Conservation (phyloP, 92 coral and sea anemone species). For the Porites cylindrica region DNA sequence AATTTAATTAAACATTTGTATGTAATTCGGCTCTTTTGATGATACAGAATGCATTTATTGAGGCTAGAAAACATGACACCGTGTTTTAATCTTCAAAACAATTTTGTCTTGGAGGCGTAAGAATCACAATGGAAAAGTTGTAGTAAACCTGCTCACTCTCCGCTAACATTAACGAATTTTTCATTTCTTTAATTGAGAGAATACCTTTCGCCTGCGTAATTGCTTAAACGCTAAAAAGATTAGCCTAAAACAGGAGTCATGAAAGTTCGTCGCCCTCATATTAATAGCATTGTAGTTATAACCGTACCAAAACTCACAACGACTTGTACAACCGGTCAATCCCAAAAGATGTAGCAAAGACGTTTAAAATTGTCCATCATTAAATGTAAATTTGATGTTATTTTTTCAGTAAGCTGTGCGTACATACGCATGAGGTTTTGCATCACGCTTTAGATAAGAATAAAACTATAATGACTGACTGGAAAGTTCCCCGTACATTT, state of each 20-base stretch:
- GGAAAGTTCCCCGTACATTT: too few species aligned
- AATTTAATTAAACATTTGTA: constrained; percentile 11
- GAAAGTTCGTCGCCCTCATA: not conserved
- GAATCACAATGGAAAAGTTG: not conserved
- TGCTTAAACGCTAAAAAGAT: constrained; percentile 4
- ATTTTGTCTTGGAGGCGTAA: constrained; percentile 8
- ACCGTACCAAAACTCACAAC: constrained; percentile 11
- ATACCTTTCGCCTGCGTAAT: constrained; percentile 1
- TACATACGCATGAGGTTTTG: too few species aligned
- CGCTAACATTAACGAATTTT: constrained; percentile 25
- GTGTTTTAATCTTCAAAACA: constrained; percentile 21
- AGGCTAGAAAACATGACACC: constrained; percentile 25
- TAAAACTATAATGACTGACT: too few species aligned
- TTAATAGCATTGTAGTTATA: constrained; percentile 6
- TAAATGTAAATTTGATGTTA: not conserved
- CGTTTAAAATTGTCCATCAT: not conserved
- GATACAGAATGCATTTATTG: constrained; percentile 17
- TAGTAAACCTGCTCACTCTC: not conserved
- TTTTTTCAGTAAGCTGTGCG: not conserved
- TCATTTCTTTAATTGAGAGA: constrained; percentile 20
- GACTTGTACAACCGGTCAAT: not conserved
- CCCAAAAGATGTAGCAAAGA: constrained; percentile 15
- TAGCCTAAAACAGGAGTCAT: not conserved
- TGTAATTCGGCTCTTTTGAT: constrained; percentile 36
- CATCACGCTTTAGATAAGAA: too few species aligned